These are phyloP conservation scores for Lamellibrachia satsuma DNA, from an alignment of 2,888 invertebrate species.

Conservation along the genomic window DNA sequence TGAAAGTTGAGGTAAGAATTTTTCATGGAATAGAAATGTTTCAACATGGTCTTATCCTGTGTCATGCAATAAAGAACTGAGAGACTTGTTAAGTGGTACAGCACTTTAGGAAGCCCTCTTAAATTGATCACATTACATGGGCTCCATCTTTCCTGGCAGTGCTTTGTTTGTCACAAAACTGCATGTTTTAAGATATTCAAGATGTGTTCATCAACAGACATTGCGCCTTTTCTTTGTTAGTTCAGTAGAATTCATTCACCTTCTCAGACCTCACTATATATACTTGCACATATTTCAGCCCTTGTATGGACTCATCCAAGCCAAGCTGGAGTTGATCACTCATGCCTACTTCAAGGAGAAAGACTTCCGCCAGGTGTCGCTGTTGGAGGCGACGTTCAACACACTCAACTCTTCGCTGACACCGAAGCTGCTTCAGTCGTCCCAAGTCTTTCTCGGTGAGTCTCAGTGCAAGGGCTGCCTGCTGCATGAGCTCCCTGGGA, in stretches of 20 bases:
- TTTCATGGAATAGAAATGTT: no score
- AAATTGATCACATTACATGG: no score
- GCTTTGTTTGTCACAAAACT: no score
- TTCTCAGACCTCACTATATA: not conserved
- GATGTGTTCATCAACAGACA: not conserved
- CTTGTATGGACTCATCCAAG: constrained; percentile 82
- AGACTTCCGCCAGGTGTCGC: constrained; percentile 67
- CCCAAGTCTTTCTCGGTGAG: constrained; percentile 77
- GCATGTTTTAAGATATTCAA: no score
- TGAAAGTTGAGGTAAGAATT: no score
- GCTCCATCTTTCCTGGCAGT: no score
- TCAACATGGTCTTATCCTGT: no score
- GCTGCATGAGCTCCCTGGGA: not conserved
- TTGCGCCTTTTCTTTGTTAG: no score
- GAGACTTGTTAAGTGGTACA: no score
- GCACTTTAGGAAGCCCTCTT: no score
- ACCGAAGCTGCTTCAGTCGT: constrained; percentile 62
- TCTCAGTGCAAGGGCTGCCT: not conserved
- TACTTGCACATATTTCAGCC: constrained; percentile 69
- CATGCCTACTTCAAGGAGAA: constrained; percentile 93
- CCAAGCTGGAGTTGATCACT: constrained; percentile 94
- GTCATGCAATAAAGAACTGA: no score
- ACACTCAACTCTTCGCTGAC: constrained; percentile 87
- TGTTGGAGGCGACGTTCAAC: constrained; percentile 87
- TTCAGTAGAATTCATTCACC: not conserved